Conservation (phyloP, 2,113 vertebrate species). For the Cochlearius cochlearius region DNA sequence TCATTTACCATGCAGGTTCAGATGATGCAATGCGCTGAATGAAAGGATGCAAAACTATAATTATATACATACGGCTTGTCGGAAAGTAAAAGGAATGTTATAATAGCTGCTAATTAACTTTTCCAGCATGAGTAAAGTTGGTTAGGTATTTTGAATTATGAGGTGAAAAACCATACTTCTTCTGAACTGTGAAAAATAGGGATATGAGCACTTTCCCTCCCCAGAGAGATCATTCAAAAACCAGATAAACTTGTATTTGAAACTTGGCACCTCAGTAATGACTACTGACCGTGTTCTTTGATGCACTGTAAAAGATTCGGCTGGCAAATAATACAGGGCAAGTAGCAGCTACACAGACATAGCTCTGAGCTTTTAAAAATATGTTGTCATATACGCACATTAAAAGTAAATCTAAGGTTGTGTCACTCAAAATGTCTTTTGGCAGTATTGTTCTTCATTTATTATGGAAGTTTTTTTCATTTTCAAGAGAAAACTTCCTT, state of each 20-base stretch:
- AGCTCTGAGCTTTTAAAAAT: neutral
- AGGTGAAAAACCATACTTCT: neutral
- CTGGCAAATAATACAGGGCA: neutral
- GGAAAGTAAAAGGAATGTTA: constrained; percentile 32
- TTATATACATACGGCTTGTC: neutral
- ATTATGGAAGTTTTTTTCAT: neutral
- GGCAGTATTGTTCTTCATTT: neutral
- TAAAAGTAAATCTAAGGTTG: neutral
- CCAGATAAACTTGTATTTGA: neutral
- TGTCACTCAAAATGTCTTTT: neutral
- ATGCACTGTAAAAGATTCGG: neutral
- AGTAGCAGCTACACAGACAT: neutral
- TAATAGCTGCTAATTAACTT: constrained; percentile 46
- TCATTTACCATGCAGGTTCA: constrained; percentile 6
- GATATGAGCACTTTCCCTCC: neutral
- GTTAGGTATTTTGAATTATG: neutral
- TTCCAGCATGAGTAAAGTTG: neutral
- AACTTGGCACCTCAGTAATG: neutral
- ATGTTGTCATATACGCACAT: neutral
- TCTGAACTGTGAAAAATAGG: neutral
- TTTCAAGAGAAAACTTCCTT: neutral
- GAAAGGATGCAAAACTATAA: constrained; percentile 36
- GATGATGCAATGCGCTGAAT: constrained; percentile 12
- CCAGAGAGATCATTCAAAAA: neutral
- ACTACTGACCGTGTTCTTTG: neutral